Evolutionary conservation across 1,140 invertebrate genomes (phyloP).

Genomic region (Pygmarrhopalites habei): DNA sequence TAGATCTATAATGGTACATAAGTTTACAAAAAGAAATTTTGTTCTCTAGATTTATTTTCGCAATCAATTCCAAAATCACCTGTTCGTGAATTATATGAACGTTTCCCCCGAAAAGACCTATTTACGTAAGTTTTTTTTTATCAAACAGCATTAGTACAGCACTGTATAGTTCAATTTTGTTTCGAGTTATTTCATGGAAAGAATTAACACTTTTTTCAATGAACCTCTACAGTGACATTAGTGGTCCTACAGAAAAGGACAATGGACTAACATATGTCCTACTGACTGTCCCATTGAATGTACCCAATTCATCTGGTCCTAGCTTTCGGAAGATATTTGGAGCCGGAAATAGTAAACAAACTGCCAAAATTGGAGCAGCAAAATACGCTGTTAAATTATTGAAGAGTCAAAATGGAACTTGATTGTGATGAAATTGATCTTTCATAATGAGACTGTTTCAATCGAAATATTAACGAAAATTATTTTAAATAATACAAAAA

Average conservation of each 20-base stretch:
- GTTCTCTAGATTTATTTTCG: conserved; percentile 17
- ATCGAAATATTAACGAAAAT: too few relatives aligned
- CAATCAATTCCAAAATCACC: conserved; percentile 20
- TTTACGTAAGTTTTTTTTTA: conserved; percentile 14
- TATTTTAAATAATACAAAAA: too few relatives aligned
- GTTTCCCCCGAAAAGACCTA: conserved; percentile 6
- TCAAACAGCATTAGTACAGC: not conserved
- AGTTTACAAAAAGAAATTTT: too few relatives aligned
- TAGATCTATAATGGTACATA: too few relatives aligned
- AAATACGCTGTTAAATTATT: conserved; percentile 1
- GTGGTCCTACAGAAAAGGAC: not conserved
- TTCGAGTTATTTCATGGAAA: not conserved
- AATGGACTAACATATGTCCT: not conserved
- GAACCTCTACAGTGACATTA: not conserved
- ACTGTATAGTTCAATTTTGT: not conserved
- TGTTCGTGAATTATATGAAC: conserved; percentile 26
- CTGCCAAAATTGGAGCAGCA: not conserved
- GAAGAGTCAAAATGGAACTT: too few relatives aligned
- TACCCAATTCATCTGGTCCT: too few relatives aligned
- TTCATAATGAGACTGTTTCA: too few relatives aligned
- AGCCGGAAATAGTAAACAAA: not conserved
- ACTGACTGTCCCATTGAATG: not conserved
- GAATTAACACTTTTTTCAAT: not conserved
- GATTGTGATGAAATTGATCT: too few relatives aligned
- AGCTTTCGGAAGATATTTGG: not conserved